Conservation (phyloP, 2,797 vertebrate genomes). For the Coregonus ussuriensis region DNA sequence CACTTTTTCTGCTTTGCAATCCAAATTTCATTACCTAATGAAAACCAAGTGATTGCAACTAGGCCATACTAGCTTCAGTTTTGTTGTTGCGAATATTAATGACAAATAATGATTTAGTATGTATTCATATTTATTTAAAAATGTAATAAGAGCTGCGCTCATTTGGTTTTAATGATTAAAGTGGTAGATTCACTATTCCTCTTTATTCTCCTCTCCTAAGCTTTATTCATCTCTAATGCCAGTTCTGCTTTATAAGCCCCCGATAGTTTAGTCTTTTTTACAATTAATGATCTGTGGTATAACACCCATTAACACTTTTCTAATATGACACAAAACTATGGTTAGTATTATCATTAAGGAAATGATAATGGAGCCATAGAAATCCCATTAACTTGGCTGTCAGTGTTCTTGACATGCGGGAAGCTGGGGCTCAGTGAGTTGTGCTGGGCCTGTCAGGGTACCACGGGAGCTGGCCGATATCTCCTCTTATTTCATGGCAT, state of each 20-base stretch:
- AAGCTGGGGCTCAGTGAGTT: constrained; percentile 58
- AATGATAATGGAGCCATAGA: constrained; percentile 75
- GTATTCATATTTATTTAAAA: constrained; percentile 8
- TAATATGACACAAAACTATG: constrained; percentile 79
- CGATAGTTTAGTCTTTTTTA: constrained; percentile 54
- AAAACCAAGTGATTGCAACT: constrained; percentile 18
- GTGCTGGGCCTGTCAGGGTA: constrained; percentile 54
- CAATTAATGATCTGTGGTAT: constrained; percentile 74
- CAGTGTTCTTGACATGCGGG: constrained; percentile 73
- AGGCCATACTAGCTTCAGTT: constrained; percentile 19
- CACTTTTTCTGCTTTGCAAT: neutral
- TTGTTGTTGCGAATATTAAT: neutral
- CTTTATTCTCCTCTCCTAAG: constrained; percentile 28
- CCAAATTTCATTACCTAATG: neutral
- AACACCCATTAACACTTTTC: constrained; percentile 77
- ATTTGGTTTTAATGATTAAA: constrained; percentile 34
- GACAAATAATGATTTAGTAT: constrained; percentile 10
- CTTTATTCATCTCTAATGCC: constrained; percentile 50
- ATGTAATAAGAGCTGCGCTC: constrained; percentile 11
- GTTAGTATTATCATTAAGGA: constrained; percentile 80
- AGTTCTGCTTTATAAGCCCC: constrained; percentile 51
- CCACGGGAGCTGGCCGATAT: constrained; percentile 80
- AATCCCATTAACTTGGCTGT: constrained; percentile 79
- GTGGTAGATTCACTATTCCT: neutral
- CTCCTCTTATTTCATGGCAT: constrained; percentile 70